Conservation (phyloP, 1,140 invertebrate genomes). For the Habropoda laboriosa region DNA sequence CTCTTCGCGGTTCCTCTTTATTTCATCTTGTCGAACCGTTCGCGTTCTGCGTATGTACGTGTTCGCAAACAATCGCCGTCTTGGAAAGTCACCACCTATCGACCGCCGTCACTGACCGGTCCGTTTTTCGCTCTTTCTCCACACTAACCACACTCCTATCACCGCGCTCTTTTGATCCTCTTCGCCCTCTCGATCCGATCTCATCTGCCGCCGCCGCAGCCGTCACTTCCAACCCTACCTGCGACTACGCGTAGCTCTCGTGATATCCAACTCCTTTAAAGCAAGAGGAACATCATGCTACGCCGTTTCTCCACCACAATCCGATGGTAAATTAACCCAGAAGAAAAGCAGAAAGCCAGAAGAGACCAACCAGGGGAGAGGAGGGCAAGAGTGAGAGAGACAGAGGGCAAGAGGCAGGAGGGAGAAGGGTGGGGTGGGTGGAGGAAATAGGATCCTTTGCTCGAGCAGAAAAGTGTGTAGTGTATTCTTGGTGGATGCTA, state of each 20-base stretch:
- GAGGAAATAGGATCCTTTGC: background rate
- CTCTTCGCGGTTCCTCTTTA: background rate
- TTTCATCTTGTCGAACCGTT: too few species aligned
- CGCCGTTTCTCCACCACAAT: too few species aligned
- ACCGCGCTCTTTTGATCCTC: background rate
- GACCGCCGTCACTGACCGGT: conserved; percentile 46
- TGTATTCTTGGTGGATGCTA: conserved; percentile 48
- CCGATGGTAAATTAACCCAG: background rate
- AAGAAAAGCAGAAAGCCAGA: background rate
- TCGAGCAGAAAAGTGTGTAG: conserved; percentile 14
- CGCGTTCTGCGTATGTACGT: too few species aligned
- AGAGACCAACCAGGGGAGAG: background rate
- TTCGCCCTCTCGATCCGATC: background rate
- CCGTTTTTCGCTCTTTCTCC: conserved; percentile 32
- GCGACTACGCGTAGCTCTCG: background rate
- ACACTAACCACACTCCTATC: background rate
- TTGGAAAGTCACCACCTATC: conserved; percentile 31
- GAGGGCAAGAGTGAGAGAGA: too few species aligned
- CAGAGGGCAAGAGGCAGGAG: background rate
- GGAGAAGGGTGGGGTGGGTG: background rate
- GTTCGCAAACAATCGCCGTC: background rate
- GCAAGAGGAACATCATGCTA: background rate
- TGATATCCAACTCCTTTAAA: background rate
- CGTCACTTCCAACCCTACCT: too few species aligned
- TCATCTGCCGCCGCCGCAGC: background rate